Evolutionary conservation across 2,888 invertebrate genomes (phyloP), one percentile per base, ranked within the genome.

Genomic region (Latrodectus hesperus): DNA sequence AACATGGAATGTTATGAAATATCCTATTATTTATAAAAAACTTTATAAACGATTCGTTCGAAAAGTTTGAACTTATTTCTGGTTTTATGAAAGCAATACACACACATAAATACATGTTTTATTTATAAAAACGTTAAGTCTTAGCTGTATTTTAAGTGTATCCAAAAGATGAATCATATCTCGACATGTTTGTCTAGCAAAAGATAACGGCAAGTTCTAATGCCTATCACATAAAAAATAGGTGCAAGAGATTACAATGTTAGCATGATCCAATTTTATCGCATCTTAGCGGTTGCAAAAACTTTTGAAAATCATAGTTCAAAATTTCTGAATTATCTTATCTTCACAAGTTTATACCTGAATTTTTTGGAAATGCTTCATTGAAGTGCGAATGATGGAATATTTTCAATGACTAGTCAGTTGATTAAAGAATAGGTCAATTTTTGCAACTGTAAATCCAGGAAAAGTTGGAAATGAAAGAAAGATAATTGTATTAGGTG

Each of bases 301-400:
- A 17, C 22, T n/a, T 65, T 67, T 49, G 67, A 65, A 77, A 60
- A 60, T 60, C 60, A 60, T 51, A 64, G 65, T 65, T 65, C 26
- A 51, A 77, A 77, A 65, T 17, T 9, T 65, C n/a, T 16, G 64
- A 6, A 16, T 67, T 77, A 77, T 77, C 76, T 77, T 77, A 77
- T 67, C 75, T 60, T 60, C 38, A 6, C 38, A 38, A 38, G 38
- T 38, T 38, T 60, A 12, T 60, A 16, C 60, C 12, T 60, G 12
- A n/a, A 6, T 60, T 60, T 60, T 60, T 60, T 60, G 60, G 60
- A 11, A 60, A 60, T 12, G 60, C n/a, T 9, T 60, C 60, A 9
- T n/a, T 60, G 12, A 60, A 60, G 12, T n/a, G 11, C 6, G 6
- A 60, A 60, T 60, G 60, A 60, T 9, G 12, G 60, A 60, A 16